These are phyloP conservation scores for Magallana ariakensis DNA, from an alignment of 1,140 invertebrate species.

Conservation along the genomic window DNA sequence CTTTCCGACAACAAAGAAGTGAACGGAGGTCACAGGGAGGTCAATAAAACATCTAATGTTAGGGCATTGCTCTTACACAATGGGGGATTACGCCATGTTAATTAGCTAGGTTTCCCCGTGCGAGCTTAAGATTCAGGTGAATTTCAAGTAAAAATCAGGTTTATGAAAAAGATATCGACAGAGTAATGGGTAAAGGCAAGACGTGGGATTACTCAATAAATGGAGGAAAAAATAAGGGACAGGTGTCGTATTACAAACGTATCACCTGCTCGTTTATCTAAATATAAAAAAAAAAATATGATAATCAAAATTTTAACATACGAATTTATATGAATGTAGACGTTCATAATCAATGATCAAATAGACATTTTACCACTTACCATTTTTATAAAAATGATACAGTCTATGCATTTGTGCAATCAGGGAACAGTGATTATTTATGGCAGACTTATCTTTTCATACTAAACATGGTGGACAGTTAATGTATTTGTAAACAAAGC, in stretches of 20 bases:
- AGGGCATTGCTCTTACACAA: constrained; percentile 37
- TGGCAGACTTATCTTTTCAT: too few relatives aligned
- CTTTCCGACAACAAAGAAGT: constrained; percentile 25
- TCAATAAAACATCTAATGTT: constrained; percentile 39
- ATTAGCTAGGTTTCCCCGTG: constrained; percentile 20
- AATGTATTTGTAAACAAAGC: too few relatives aligned
- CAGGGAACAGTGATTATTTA: too few relatives aligned
- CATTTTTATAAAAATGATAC: too few relatives aligned
- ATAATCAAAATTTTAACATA: constrained; percentile 24
- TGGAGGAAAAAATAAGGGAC: constrained; percentile 35
- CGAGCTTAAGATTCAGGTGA: constrained; percentile 29
- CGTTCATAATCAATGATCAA: too few relatives aligned
- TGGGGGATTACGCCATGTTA: constrained; percentile 32
- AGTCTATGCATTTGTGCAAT: too few relatives aligned
- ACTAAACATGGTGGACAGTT: too few relatives aligned
- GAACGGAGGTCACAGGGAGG: constrained; percentile 16
- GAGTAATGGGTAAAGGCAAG: constrained; percentile 23
- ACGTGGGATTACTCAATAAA: constrained; percentile 33
- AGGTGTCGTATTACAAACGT: constrained; percentile 23
- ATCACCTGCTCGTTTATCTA: constrained; percentile 1
- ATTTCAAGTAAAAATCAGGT: constrained; percentile 21
- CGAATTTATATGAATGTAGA: too few relatives aligned
- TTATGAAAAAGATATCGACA: constrained; percentile 37
- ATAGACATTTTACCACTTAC: too few relatives aligned
- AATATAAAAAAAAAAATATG: constrained; percentile 3